These are phyloP conservation scores for Blera fallax DNA, from an alignment of 2,888 invertebrate genomes.

Conservation along the genomic window DNA sequence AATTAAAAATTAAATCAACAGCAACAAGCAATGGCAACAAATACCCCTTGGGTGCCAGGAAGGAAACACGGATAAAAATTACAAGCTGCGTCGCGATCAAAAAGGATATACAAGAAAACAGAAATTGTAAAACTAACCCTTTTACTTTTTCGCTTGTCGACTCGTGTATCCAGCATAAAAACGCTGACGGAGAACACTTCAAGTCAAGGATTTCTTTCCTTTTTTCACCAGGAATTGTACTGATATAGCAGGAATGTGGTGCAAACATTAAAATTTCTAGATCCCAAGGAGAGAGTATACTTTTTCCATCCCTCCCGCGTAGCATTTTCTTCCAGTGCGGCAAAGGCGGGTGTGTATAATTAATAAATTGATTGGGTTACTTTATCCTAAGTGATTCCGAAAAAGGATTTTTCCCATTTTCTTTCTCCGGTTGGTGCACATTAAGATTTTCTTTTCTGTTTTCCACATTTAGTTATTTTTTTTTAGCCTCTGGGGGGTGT, in stretches of 20 bases:
- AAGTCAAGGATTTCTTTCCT: slow-evolving; percentile 25
- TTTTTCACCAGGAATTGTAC: background rate
- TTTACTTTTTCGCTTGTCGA: slow-evolving; percentile 30
- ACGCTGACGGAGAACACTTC: slow-evolving; percentile 29
- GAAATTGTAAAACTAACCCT: slow-evolving; percentile 44
- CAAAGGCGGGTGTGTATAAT: slow-evolving; percentile 54
- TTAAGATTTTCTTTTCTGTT: slow-evolving; percentile 20
- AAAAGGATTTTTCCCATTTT: slow-evolving; percentile 42
- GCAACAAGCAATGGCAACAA: slow-evolving; percentile 11
- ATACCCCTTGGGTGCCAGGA: background rate
- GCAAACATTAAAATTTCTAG: slow-evolving; percentile 37
- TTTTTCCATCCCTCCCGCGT: background rate
- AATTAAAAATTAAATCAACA: slow-evolving; percentile 55
- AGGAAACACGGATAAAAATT: slow-evolving; percentile 22
- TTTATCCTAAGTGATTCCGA: slow-evolving; percentile 62
- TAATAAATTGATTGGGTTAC: slow-evolving; percentile 68
- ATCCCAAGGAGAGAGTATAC: slow-evolving; percentile 7
- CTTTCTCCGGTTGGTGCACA: slow-evolving; percentile 20
- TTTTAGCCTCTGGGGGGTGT: slow-evolving; percentile 17
- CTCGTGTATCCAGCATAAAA: slow-evolving; percentile 31
- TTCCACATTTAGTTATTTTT: background rate
- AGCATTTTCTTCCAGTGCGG: background rate
- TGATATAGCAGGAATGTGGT: slow-evolving; percentile 34
- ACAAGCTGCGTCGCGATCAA: slow-evolving; percentile 21
- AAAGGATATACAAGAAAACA: slow-evolving; percentile 15